Evolutionary conservation across 2,113 vertebrate genomes (phyloP), one percentile per base, ranked within the genome.

Genomic region (Dicentrarchus labrax): DNA sequence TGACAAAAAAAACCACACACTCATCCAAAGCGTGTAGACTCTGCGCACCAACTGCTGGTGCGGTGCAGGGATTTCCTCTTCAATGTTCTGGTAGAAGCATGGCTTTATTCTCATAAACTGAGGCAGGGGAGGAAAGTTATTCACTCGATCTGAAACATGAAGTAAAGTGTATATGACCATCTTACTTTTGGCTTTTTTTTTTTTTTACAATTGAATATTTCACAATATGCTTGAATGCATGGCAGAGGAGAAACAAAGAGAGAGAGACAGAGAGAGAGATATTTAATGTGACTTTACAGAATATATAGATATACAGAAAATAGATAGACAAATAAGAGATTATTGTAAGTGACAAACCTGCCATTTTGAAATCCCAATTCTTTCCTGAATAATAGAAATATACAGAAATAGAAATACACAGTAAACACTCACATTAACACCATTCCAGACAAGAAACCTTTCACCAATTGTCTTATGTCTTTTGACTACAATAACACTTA

Each of bases 61-160:
- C 8, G 95, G 94, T 0, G 93, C 90, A 30, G 98, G 98, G 6
- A 99, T 99, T 79, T 99, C 98, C 2, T 98, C 97, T 0, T 97
- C 94, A 13, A 99, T 96, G 38, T 98, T 97, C 82, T 99, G 98
- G 92, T 99, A 99, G 95, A 99, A 99, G 78, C 98, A 99, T 0
- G 98, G 97, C 75, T 97, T 98, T 84, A 99, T 92, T 2, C 94
- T 97, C 30, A 98, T 68, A 48, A 98, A 96, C 76, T 86, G 85
- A 0, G 98, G 98, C 75, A 99, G 92, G 0, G 98, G 98, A 0
- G 98, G 98, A 82, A 99, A 99, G 91, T 99, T 99, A 87, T 99
- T 99, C 36, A 89, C 93, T 36, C 92, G 96, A 1, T 95, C 98
- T 99, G 59, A 85, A 88, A 91, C 19, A 86, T 9, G 22, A 64